Evolutionary conservation across 1,140 invertebrate genomes (phyloP), one percentile per base, ranked within the genome.

Genomic region (Popillia japonica): DNA sequence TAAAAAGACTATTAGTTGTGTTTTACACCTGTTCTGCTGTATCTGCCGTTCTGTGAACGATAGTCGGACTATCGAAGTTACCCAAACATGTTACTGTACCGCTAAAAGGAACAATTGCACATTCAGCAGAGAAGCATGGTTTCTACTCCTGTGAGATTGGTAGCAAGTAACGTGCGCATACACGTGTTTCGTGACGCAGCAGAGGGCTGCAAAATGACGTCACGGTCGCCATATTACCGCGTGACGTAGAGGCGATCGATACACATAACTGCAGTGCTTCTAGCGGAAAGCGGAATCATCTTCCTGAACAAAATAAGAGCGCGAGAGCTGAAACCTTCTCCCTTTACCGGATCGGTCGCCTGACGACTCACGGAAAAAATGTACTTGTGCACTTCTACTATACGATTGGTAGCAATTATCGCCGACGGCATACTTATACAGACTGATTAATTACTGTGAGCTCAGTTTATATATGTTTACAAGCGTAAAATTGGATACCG

Each of bases 221-320:
- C 87, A 87, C 82, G 75, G 82, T 79, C 83, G 84, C 86, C 87
- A 88, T 87, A 84, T 87, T 87, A 83, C 79, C 82, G 82, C 76
- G 81, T 88, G 86, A 87, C 86, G 86, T 88, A 84, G 83, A 83
- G 83, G 82, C 81, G 80, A 80, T 83, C 83, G 82, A 83, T 83
- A 83, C 72, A 74, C 75, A 76, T 83, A 81, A 81, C 79, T 81
- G 82, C 82, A 82, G 81, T 81, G 79, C 55, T 79, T 22, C 72
- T 74, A 74, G 72, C 72, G 41, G 72, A 44, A 74, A 68, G 61
- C 27, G 27, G 61, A 34, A 68, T 68, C 61, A 27, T 68, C 61
- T 22, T 68, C 11, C 17, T 68, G 61, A 68, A 34, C 61, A 27
- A 68, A 68, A 68, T 68, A 34, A 3, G 61, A 68, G 61, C 11